Conservation (phyloP, 2,888 invertebrate species). For the Acleris holmiana region DNA sequence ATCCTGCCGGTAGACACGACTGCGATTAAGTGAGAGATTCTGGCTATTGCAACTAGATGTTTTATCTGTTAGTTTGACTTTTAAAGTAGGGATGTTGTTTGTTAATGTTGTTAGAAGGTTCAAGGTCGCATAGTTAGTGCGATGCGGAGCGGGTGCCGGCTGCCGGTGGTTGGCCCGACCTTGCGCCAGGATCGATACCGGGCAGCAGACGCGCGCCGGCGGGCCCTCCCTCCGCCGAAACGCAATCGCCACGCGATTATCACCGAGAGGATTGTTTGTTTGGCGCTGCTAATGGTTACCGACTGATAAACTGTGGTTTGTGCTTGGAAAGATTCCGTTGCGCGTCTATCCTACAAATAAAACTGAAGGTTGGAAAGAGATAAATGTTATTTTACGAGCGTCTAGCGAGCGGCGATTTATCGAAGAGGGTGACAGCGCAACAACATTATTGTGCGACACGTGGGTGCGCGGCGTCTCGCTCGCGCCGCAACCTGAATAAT, state of each 20-base stretch:
- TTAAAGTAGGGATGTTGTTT: not conserved
- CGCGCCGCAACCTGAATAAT: constrained; percentile 43
- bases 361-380: constrained; percentile 23
- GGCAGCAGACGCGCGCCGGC: constrained; percentile 74
- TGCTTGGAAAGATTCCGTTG: constrained; percentile 7
- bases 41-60: not conserved
- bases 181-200: constrained; percentile 75
- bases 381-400: constrained; percentile 52
- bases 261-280: constrained; percentile 57
- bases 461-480: constrained; percentile 56
- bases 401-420: constrained; percentile 56
- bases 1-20: constrained; percentile 15
- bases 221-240: constrained; percentile 54
- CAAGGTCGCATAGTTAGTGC: constrained; percentile 70
- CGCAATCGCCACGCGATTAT: constrained; percentile 56
- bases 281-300: constrained; percentile 52
- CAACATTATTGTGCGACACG: constrained; percentile 61
- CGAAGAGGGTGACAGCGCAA: constrained; percentile 56
- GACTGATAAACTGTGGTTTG: constrained; percentile 49
- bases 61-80: not conserved
- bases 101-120: constrained; percentile 67
- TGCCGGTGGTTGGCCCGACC: constrained; percentile 67
- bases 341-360: not conserved
- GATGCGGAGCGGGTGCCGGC: constrained; percentile 47
- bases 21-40: constrained; percentile 8